Conservation (phyloP, 2,888 invertebrate species). For the Palloptera scutellata region DNA sequence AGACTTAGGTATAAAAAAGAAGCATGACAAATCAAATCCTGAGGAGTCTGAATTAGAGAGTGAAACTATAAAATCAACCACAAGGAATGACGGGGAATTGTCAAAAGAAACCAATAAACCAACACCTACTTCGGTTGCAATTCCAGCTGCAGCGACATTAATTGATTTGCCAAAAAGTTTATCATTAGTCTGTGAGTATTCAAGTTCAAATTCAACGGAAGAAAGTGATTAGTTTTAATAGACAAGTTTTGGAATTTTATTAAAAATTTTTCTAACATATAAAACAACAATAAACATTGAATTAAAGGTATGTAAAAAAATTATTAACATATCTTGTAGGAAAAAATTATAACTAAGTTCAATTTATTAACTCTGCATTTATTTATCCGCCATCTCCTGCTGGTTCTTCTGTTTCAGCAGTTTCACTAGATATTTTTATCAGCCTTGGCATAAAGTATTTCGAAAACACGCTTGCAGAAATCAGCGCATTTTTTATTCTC, state of each 20-base stretch:
- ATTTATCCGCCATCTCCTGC: too few species aligned
- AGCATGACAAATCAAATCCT: constrained; percentile 24
- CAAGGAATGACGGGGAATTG: neutral
- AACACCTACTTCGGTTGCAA: neutral
- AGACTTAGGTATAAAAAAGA: constrained; percentile 60
- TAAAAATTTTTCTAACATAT: constrained; percentile 20
- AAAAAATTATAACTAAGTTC: too few species aligned
- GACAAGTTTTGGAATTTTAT: neutral
- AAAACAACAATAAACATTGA: constrained; percentile 1
- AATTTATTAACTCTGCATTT: too few species aligned
- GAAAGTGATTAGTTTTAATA: constrained; percentile 30
- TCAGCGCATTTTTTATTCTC: constrained; percentile 41
- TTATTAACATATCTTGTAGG: too few species aligned
- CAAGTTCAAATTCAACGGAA: constrained; percentile 44
- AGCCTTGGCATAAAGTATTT: constrained; percentile 46
- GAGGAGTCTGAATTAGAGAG: neutral
- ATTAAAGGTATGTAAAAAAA: constrained; percentile 7
- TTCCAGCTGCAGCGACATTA: constrained; percentile 19
- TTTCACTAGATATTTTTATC: constrained; percentile 24
- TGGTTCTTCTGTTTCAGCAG: constrained; percentile 14
- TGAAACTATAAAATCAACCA: neutral
- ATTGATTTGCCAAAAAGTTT: constrained; percentile 43
- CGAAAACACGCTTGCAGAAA: constrained; percentile 46
- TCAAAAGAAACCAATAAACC: neutral
- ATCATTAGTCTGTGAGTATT: constrained; percentile 51